phyloP scores from a whole-genome alignment of 2,113 vertebrate species.

The Megalops atlanticus region DNA sequence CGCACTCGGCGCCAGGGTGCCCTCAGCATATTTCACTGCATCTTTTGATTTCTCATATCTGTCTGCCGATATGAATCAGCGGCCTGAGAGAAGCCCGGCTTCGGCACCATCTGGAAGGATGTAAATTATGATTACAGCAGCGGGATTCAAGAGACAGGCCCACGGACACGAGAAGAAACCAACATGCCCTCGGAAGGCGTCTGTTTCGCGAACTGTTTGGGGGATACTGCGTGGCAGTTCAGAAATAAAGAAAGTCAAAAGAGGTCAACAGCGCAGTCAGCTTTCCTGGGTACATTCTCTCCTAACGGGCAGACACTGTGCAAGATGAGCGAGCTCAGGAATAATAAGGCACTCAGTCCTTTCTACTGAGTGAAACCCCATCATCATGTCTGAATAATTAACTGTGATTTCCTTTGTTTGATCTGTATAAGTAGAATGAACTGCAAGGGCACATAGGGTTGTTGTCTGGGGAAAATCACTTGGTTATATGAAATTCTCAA shows the following conservation, averaged over 20 bases:
- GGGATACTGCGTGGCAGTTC: not conserved
- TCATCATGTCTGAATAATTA: not conserved
- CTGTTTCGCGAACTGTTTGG: not conserved
- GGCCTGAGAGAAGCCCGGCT: not conserved
- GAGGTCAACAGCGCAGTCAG: not conserved
- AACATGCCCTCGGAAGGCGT: not conserved
- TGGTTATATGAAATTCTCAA: too few relatives aligned
- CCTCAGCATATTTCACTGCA: not conserved
- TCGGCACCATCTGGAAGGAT: not conserved
- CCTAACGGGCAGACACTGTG: not conserved
- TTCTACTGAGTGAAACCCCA: not conserved
- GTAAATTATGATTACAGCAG: not conserved
- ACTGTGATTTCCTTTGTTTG: not conserved
- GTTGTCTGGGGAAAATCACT: too few relatives aligned
- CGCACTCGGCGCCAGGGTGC: not conserved
- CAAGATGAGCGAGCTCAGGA: not conserved
- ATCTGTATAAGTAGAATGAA: not conserved
- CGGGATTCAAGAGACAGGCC: not conserved
- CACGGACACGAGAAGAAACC: not conserved
- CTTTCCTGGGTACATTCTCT: not conserved
- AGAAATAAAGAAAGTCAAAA: not conserved
- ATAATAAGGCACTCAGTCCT: too few relatives aligned
- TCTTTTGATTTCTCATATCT: not conserved
- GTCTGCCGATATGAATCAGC: not conserved
- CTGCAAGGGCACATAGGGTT: not conserved